Evolutionary conservation across 92 coral and sea anemone species (phyloP), one percentile per base, ranked within the genome.

Genomic region (Phymanthus crucifer): DNA sequence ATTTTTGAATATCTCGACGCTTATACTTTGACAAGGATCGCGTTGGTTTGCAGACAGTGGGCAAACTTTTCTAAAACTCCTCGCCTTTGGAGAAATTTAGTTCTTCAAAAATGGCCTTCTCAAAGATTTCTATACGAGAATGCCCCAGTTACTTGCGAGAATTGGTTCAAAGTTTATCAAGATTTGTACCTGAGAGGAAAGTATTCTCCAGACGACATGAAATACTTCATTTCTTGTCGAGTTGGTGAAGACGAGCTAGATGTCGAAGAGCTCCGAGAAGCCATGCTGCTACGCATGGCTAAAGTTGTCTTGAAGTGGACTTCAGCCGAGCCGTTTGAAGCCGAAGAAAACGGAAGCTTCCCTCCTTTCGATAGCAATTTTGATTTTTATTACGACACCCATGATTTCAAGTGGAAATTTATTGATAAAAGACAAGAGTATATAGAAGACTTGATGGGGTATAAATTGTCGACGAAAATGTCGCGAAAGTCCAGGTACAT

Each of bases 171-270:
- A 40, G 87, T 90, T 34, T 95, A 95, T 75, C 94, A 92, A 75
- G 93, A 95, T 50, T 86, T 95, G 73, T 77, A 88, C 23, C 76
- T 79, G 4, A 78, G 94, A 56, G 99, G 99, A 6, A 87, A 86
- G 40, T 95, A 81, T 54, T 93, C 99, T 4, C 93, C 99, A 23
- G 99, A 95, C 74, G 95, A 95, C 34, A 92, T 91, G 98, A 93
- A 88, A 76, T 95, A 95, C 73, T 90, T 95, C 66, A 86, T 95
- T 80, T 90, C 88, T 33, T 93, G 99, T 74, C 82, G 87, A 79
- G 92, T 92, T 26, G 87, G 86, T 40, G 98, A 94, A 43, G 90
- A 88, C 37, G 91, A 88, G 36, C 80, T 93, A 29, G 90, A 90
- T 46, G 89, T 79, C 5, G 81, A 77, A 0, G 99, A 95, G 70